These are phyloP conservation scores for Gnathonemus echidnorhynchus DNA, from an alignment of 2,113 vertebrate species.

Conservation along the genomic window DNA sequence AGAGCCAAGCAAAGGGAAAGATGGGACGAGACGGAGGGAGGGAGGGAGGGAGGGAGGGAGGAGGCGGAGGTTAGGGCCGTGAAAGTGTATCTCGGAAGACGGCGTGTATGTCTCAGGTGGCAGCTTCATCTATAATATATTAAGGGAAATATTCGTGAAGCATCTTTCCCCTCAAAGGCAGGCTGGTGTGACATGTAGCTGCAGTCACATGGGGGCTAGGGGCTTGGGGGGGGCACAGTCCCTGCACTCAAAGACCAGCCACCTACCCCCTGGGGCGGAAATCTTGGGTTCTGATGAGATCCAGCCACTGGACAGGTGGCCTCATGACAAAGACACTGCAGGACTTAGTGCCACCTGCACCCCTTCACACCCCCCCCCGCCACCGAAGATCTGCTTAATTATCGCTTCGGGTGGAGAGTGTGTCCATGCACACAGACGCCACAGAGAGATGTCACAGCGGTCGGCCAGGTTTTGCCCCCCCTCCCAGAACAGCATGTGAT, in stretches of 20 bases:
- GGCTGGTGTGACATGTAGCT: conserved; percentile 34
- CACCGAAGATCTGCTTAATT: background rate
- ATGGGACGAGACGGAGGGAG: background rate
- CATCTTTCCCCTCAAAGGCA: conserved; percentile 40
- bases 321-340: background rate
- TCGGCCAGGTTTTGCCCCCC: background rate
- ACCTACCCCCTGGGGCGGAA: background rate
- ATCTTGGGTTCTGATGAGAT: background rate
- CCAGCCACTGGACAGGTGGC: background rate
- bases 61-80: background rate
- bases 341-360: background rate
- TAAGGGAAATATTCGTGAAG: conserved; percentile 40
- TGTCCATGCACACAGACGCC: background rate
- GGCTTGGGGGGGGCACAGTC: background rate
- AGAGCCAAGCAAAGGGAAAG: background rate
- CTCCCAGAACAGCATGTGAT: background rate
- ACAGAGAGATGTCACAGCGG: background rate
- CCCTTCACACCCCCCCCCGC: background rate
- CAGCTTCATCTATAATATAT: conserved; percentile 58
- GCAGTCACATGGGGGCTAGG: conserved; percentile 30
- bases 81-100: background rate
- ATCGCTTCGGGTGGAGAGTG: background rate
- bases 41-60: background rate
- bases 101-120: conserved; percentile 21
- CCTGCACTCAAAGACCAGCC: conserved; percentile 1